Base-by-base conservation (phyloP, 2,888 invertebrate species). In the Agonopterix arenella region DNA sequence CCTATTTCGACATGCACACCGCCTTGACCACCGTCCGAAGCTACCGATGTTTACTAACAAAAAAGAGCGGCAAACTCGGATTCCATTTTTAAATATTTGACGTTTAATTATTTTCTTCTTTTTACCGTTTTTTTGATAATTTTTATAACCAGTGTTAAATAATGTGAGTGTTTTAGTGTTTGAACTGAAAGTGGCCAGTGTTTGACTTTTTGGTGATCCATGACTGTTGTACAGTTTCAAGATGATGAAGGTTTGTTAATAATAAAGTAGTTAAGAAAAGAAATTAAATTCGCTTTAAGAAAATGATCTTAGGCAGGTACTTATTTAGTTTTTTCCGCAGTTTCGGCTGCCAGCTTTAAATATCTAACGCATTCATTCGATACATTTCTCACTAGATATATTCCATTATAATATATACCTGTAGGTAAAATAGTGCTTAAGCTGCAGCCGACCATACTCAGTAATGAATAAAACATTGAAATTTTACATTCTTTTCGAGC, bases 1-100 rank as follows among this genome's bases (percentile, higher is more conserved):
- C 85, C 86, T 86, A 88, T 86, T 84, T 85, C 74, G 67, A 59
- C 56, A 66, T 70, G 71, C 79, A 83, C 61, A 78, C 61, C 64
- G 63, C 55, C 56, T 62, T 54, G 63, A 59, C 68, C 60, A 57
- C 64, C 63, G 72, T 53, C 68, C 67, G 64, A 52, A 51, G 61
- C 56, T 59, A 36, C 46, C 45, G 11, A 38, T 42, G 46, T 42
- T 49, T 45, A 46, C 48, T 13, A 45, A 5, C 28, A 28, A 45
- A 43, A 49, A 49, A 52, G 45, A 50, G 49, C 51, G 49, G 49
- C 48, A 56, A 50, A 41, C 45, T 45, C 5, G 28, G 28, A 44
- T 38, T 42, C 11, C 43, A 37, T 28, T 42, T 49, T 49, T 42
- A n/a, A 43, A 11, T 44, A 43, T 37, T 37, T 43, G 8, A 7